Conservation (phyloP, 2,888 invertebrate species). For the Magallana nippona region DNA sequence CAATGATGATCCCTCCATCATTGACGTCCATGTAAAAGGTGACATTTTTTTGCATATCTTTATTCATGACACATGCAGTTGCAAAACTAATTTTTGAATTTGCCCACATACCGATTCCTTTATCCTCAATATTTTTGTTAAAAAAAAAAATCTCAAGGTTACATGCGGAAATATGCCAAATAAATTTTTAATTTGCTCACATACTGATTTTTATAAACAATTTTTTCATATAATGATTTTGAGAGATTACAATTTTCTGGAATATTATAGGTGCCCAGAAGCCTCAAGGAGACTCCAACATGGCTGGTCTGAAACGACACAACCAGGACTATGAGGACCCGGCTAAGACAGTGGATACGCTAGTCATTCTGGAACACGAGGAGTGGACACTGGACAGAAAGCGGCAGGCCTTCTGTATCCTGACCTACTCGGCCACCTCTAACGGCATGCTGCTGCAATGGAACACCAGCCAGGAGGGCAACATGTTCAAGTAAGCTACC, state of each 20-base stretch:
- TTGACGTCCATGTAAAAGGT: slow-evolving; percentile 66
- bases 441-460: slow-evolving; percentile 70
- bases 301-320: slow-evolving; percentile 56
- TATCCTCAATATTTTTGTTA: too few relatives aligned
- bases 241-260: too few relatives aligned
- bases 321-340: slow-evolving; percentile 46
- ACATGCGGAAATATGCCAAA: too few relatives aligned
- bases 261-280: slow-evolving; percentile 45
- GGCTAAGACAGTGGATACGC: slow-evolving; percentile 50
- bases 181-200: too few relatives aligned
- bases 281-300: slow-evolving; percentile 64
- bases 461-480: slow-evolving; percentile 59
- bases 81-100: neutral
- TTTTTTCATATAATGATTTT: too few relatives aligned
- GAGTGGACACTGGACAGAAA: slow-evolving; percentile 68
- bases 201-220: too few relatives aligned
- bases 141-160: too few relatives aligned
- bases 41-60: neutral
- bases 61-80: neutral
- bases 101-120: too few relatives aligned
- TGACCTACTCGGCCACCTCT: slow-evolving; percentile 66
- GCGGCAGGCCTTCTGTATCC: slow-evolving; percentile 68
- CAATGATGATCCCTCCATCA: slow-evolving; percentile 54
- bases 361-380: slow-evolving; percentile 67
- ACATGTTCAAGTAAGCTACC: slow-evolving; percentile 62